phyloP scores from a whole-genome alignment of 1,140 invertebrate species.

The Wasmannia auropunctata region DNA sequence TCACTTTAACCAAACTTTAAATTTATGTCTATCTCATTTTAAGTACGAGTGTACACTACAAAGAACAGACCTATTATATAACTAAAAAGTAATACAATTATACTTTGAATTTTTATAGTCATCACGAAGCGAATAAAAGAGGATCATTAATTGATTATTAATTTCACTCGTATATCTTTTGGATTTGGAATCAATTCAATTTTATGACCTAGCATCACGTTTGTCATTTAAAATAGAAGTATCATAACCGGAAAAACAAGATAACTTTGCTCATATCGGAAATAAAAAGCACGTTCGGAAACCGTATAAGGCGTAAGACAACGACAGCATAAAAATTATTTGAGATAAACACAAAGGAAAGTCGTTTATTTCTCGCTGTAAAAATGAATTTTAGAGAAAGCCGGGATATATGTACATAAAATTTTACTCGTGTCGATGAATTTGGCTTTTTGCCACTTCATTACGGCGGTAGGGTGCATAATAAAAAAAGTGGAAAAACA shows the following conservation, averaged over 20 bases:
- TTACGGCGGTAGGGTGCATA: neutral
- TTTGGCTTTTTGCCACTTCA: constrained; percentile 3
- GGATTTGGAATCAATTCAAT: neutral
- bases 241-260: neutral
- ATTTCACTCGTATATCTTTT: neutral
- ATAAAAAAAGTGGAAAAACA: neutral
- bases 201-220: neutral
- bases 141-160: neutral
- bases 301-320: neutral
- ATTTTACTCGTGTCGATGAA: neutral
- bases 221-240: neutral
- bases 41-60: too few relatives aligned
- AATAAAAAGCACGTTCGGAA: neutral
- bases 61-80: too few relatives aligned
- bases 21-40: too few relatives aligned
- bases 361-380: constrained; percentile 15
- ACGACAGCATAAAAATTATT: neutral
- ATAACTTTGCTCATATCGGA: neutral
- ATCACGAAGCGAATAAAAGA: neutral
- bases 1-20: too few relatives aligned
- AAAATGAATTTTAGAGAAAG: constrained; percentile 3
- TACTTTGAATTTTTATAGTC: neutral
- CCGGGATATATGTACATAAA: neutral
- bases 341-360: neutral
- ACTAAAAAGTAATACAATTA: neutral